phyloP scores from a whole-genome alignment of 2,888 invertebrate species.

The Yponomeuta plumbellus region DNA sequence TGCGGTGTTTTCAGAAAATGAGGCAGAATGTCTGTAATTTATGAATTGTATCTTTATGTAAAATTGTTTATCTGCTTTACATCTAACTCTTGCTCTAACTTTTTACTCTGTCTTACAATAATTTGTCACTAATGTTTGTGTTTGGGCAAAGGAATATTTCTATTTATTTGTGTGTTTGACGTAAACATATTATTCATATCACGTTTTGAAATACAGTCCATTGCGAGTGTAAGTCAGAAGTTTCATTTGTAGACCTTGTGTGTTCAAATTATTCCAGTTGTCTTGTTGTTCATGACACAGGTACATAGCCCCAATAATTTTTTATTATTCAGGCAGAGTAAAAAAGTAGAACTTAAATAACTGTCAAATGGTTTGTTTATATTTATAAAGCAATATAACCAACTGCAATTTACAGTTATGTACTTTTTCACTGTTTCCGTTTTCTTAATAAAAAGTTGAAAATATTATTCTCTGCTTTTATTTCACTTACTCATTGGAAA shows the following conservation, averaged over 20 bases:
- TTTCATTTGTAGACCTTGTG: background rate
- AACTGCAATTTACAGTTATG: constrained; percentile 74
- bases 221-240: background rate
- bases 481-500: background rate
- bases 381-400: constrained; percentile 67
- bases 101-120: constrained; percentile 52
- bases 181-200: background rate
- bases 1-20: constrained; percentile 37
- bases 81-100: constrained; percentile 56
- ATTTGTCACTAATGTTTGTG: constrained; percentile 3
- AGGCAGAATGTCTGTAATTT: constrained; percentile 47
- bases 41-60: constrained; percentile 56
- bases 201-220: background rate
- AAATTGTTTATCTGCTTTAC: constrained; percentile 68
- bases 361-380: constrained; percentile 57
- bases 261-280: background rate
- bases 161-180: background rate
- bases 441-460: constrained; percentile 77
- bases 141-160: background rate
- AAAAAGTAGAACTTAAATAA: constrained; percentile 52
- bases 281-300: background rate
- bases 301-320: background rate
- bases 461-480: constrained; percentile 37
- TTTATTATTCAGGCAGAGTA: constrained; percentile 38
- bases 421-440: constrained; percentile 77